These are phyloP conservation scores for Xiphorhynchus erythropygius DNA, from an alignment of 2,797 vertebrate genomes.

Conservation along the genomic window DNA sequence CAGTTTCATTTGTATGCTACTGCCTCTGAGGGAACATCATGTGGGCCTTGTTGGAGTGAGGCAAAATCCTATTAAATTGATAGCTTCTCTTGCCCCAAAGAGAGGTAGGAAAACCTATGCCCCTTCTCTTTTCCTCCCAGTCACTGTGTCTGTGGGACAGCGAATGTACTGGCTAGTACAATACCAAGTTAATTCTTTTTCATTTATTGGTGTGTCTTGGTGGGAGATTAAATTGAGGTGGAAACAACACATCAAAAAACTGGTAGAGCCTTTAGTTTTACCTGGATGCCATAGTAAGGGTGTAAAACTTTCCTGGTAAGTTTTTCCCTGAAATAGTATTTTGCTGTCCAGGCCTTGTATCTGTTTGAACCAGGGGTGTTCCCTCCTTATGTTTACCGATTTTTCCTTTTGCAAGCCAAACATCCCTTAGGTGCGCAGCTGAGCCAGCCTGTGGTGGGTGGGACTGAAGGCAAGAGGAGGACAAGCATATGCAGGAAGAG, in stretches of 20 bases:
- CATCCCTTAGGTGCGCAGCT: not conserved
- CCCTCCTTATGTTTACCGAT: not conserved
- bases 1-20: not conserved
- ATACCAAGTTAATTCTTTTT: not conserved
- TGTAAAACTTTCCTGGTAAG: not conserved
- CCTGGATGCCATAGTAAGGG: not conserved
- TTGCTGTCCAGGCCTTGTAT: not conserved
- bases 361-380: slow-evolving; percentile 20
- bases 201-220: not conserved
- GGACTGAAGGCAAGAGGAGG: slow-evolving; percentile 32
- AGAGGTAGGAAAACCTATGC: not conserved
- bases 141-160: not conserved
- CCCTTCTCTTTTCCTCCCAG: not conserved
- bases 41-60: not conserved
- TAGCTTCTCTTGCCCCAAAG: not conserved
- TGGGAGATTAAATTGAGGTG: not conserved
- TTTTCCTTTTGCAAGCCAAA: not conserved
- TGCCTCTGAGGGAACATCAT: not conserved
- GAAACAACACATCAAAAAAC: not conserved
- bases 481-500: slow-evolving; percentile 40
- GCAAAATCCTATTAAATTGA: not conserved
- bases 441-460: not conserved
- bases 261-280: not conserved
- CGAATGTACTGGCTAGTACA: rapidly evolving
- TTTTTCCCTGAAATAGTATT: not conserved